A percentile compares a stretch with the other conserved stretches of the same genome.
Evolutionary conservation across 2,113 vertebrate genomes (phyloP).

Genomic region (Phoxinus phoxinus): DNA sequence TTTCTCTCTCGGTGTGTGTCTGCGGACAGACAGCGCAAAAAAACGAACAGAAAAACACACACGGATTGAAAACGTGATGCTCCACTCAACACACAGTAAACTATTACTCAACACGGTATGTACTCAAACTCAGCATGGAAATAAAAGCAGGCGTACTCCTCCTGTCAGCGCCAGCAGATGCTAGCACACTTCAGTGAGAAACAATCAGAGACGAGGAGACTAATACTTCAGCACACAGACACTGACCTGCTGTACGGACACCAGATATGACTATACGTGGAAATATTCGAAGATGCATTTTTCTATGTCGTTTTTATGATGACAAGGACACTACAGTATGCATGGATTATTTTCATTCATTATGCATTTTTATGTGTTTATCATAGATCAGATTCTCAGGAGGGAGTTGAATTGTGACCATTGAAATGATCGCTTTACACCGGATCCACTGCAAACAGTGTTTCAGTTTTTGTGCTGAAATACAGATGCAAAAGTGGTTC

Average conservation of each 20-base stretch:
- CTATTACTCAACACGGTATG: slow-evolving; percentile 44
- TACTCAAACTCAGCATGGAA: slow-evolving; percentile 72
- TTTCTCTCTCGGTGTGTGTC: not conserved
- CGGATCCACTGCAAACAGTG: not conserved
- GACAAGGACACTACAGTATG: slow-evolving; percentile 72
- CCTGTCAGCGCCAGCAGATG: slow-evolving; percentile 70
- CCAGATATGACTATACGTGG: slow-evolving; percentile 67
- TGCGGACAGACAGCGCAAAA: not conserved
- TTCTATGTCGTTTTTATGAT: slow-evolving; percentile 73
- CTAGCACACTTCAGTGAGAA: slow-evolving; percentile 82
- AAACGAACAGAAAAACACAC: slow-evolving; percentile 17
- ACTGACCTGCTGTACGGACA: slow-evolving; percentile 58
- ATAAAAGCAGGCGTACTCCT: slow-evolving; percentile 57
- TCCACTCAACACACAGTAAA: slow-evolving; percentile 50
- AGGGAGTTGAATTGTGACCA: not conserved
- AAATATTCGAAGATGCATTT: slow-evolving; percentile 67
- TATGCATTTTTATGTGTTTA: slow-evolving; percentile 60
- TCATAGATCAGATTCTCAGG: slow-evolving; percentile 18
- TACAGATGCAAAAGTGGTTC: not conserved
- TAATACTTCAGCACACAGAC: not conserved
- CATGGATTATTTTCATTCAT: slow-evolving; percentile 72
- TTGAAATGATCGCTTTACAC: not conserved
- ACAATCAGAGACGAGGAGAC: slow-evolving; percentile 82
- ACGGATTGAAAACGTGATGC: slow-evolving; percentile 47
- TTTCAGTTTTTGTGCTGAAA: not conserved